A percentile compares a stretch with the other conserved stretches of the same genome.
phyloP scores from a whole-genome alignment of 2,888 invertebrate species.

The Macrosiphum euphorbiae region DNA sequence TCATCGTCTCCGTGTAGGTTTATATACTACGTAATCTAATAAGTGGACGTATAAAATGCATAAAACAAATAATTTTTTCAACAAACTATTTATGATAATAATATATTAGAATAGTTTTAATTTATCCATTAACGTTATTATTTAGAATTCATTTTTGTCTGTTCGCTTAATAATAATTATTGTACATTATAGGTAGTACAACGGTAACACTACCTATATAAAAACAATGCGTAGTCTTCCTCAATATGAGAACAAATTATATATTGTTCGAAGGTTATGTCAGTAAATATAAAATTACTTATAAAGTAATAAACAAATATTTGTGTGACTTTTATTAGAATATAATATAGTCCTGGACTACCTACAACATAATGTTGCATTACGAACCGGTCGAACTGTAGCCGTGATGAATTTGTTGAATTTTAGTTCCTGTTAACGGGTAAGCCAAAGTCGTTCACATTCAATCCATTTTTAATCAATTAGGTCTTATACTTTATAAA shows the following conservation, averaged over 20 bases:
- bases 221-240: background rate
- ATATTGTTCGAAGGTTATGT: background rate
- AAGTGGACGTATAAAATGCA: background rate
- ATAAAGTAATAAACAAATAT: background rate
- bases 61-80: too few species aligned
- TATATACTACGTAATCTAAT: background rate
- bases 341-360: background rate
- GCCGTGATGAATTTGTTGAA: background rate
- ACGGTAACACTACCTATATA: background rate
- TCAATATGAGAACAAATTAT: background rate
- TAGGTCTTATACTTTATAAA: background rate
- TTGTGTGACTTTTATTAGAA: background rate
- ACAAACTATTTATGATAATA: background rate
- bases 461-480: background rate
- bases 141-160: background rate
- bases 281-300: background rate
- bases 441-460: background rate
- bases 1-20: background rate
- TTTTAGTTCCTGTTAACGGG: background rate
- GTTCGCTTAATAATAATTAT: background rate
- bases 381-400: background rate
- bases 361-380: background rate
- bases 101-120: background rate
- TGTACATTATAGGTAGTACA: background rate
- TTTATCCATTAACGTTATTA: background rate